phyloP scores from a whole-genome alignment of 2,113 vertebrate genomes.

The Cacatua alba region DNA sequence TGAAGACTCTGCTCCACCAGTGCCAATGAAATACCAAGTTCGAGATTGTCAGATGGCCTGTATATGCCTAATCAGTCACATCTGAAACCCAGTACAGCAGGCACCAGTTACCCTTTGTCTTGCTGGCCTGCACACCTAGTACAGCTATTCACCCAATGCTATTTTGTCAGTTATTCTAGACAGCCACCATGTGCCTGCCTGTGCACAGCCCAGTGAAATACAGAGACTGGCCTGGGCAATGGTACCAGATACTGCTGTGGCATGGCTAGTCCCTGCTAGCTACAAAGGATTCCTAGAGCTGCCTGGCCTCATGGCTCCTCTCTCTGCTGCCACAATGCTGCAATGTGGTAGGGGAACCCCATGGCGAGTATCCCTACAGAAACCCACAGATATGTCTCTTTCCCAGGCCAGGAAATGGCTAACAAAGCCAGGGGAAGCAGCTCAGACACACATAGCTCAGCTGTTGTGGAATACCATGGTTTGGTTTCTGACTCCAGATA shows the following conservation, averaged over 20 bases:
- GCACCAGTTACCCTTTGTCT: neutral
- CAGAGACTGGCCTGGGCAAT: neutral
- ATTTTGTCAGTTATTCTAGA: neutral
- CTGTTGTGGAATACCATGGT: neutral
- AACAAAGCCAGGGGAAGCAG: neutral
- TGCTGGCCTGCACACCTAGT: neutral
- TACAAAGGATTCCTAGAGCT: neutral
- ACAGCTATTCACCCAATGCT: neutral
- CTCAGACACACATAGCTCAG: neutral
- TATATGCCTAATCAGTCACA: neutral
- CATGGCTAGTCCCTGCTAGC: accelerated
- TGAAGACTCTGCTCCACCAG: neutral
- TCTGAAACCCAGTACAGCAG: neutral
- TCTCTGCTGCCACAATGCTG: neutral
- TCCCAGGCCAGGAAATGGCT: neutral
- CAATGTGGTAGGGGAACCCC: neutral
- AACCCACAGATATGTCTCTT: neutral
- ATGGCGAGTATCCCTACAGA: accelerated
- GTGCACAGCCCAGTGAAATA: neutral
- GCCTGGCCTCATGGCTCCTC: neutral
- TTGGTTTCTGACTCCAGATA: neutral
- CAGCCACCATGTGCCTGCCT: neutral
- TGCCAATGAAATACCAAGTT: neutral
- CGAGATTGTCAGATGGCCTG: neutral
- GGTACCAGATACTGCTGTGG: neutral